Base-by-base conservation (phyloP, 1,140 invertebrate genomes). In the Rhopalosiphum padi region DNA sequence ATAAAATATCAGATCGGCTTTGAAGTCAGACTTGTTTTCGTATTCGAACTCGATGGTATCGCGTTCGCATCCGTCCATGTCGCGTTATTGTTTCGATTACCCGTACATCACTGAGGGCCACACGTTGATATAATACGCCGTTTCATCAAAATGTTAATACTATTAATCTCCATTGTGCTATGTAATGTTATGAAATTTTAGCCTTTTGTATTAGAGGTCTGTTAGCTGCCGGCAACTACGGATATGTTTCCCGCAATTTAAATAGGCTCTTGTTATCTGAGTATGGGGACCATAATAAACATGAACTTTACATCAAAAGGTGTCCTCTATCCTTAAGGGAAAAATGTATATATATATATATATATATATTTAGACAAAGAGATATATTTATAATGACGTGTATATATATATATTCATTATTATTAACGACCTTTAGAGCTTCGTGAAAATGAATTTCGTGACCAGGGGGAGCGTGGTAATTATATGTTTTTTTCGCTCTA, bases 241-340 rank as follows among this genome's bases (percentile, higher is more conserved):
- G 25, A 68, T 77, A 77, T 46, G 90, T 91, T 77, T 91, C 68
- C 90, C 90, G 90, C 60, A 91, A 91, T 91, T 91, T 91, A 46
- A 68, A 91, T 77, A 82, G 41, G 55, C 43, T 77, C 90, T 91
- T 35, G 90, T 91, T 91, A 77, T 91, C 53, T 35, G 88, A 89
- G 51, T 89, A 48, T 37, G 51, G 88, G 23, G 35, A 55, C 51
- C 88, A 37, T 89, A 89, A 89, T 89, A 51, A 89, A 89, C 88
- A 89, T n/a, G 88, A 89, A 41, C 88, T 89, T 55, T 89, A 89
- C 88, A 55, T 89, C 88, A 89, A 89, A 89, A 89, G 88, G 88
- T 89, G 88, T 89, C 88, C 51, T 89, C n/a, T 89, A 21, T 55
- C 51, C 8, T 89, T 53, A 37, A 55, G 48, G 35, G 88, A 55